Base-by-base conservation (phyloP, 2,888 invertebrate species). In the Mimumesa dahlbomi region DNA sequence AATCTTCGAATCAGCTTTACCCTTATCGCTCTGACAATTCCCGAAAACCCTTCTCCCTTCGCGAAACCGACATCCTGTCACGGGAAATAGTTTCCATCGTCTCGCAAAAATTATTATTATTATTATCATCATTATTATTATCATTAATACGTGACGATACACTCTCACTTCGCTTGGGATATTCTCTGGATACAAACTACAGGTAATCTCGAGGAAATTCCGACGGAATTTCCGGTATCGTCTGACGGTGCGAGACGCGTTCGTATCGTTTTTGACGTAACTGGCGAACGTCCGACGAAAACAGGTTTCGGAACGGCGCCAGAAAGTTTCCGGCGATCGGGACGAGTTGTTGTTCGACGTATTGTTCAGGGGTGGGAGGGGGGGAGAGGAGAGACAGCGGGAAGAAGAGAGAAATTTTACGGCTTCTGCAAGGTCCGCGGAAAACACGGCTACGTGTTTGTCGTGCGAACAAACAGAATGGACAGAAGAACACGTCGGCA, bases 261-360 rank as follows among this genome's bases (percentile, higher is more conserved):
- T 34, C 34, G n/a, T 11, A 76, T 57, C 64, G 61, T 45, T 71
- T 45, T 40, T 21, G 43, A 31, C 40, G 22, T 21, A 2, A 58
- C 52, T 48, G 25, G n/a, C 6, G 40, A n/a, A 4, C 2, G 7
- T 50, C 36, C 36, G 53, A 49, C 73, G 73, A 62, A 80, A 78
- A 78, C 69, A 67, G 54, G 34, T 21, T 36, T 65, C 45, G 34
- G 54, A n/a, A 52, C 64, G 73, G 79, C 69, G 73, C 76, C 79
- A 67, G 66, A 58, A 77, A 77, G 49, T 69, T 72, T 57, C 29
- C 42, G 34, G 18, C 25, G 58, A 46, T 45, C 43, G 21, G 16
- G 29, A 46, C 38, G 31, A 34, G 58, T 59, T 59, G 73, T 72
- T 58, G 29, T 58, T 68, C 54, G 49, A 25, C 42, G 13, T 64